Base-by-base conservation (phyloP, 2,113 vertebrate genomes). In the Ahaetulla prasina region DNA sequence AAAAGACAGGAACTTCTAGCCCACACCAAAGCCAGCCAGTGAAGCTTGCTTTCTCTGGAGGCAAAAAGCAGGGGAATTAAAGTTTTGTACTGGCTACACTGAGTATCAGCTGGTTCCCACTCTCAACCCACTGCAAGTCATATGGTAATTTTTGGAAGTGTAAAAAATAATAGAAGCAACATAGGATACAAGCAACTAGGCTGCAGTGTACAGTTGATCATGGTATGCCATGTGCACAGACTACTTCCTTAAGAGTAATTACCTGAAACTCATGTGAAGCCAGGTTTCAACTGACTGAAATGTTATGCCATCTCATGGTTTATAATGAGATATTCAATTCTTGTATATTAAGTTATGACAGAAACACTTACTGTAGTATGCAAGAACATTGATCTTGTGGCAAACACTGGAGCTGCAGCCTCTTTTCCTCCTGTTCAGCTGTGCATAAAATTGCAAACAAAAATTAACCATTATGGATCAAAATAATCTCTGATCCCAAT, bases 401-500 rank as follows among this genome's bases (percentile, higher is more conserved):
- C 93, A 96, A 97, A 96, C 95, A 91, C 95, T 96, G 89, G 84
- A 93, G 89, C 96, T 89, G 94, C 95, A 96, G 96, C 96, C 96
- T 94, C 53, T 93, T 93, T 94, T 97, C 94, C 0, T 92, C 95
- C 95, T 94, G 91, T 97, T 96, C 95, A 94, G 93, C 93, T 95
- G 95, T 94, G 95, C 94, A 93, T 91, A 94, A 95, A 96, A 91
- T 54, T 0, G 0, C 93, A 95, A 57, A 12, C 35, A 90, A 50
- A 57, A 91, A 85, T 43, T 85, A 95, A 97, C 94, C 95, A 91
- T 95, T 96, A 96, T 96, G 94, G 94, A 92, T 94, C 93, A 96
- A 97, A 97, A 97, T 96, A 97, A 97, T 93, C 87, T 92, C 90
- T 84, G 93, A 85, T 91, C 93, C 88, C 94, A 96, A 95, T 96